Conservation (phyloP, 1,140 invertebrate species). For the Drosophila quadrilineata region DNA sequence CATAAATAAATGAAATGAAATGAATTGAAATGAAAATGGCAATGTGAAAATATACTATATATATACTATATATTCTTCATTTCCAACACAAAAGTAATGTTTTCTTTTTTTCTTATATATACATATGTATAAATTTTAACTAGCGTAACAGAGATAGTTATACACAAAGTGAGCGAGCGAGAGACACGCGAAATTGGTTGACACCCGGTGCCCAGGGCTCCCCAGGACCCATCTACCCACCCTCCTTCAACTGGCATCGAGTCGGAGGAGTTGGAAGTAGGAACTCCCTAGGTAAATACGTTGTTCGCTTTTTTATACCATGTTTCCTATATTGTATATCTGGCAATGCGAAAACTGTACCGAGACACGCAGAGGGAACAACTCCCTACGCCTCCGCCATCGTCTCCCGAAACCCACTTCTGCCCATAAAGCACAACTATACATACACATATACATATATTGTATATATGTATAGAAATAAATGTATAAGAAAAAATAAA, state of each 20-base stretch:
- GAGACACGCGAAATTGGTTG: slow-evolving; percentile 74
- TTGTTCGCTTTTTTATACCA: slow-evolving; percentile 29
- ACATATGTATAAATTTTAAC: slow-evolving; percentile 39
- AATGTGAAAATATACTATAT: slow-evolving; percentile 53
- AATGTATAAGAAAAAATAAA: slow-evolving; percentile 78
- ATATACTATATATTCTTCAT: slow-evolving; percentile 18
- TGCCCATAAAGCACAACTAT: background rate
- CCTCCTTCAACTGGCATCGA: too few relatives aligned
- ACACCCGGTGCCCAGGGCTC: slow-evolving; percentile 62
- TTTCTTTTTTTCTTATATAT: too few relatives aligned
- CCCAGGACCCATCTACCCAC: too few relatives aligned
- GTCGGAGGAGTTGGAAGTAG: too few relatives aligned
- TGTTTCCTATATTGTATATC: slow-evolving; percentile 18
- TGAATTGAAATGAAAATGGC: slow-evolving; percentile 78
- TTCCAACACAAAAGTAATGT: too few relatives aligned
- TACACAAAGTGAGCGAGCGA: slow-evolving; percentile 20
- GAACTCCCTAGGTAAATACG: slow-evolving; percentile 72
- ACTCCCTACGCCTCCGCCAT: too few relatives aligned
- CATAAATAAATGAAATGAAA: slow-evolving; percentile 78
- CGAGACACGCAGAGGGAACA: slow-evolving; percentile 54
- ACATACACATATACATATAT: too few relatives aligned
- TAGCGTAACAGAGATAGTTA: slow-evolving; percentile 8
- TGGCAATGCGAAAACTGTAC: slow-evolving; percentile 66
- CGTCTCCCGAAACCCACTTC: background rate
- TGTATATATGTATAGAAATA: slow-evolving; percentile 50